phyloP scores from a whole-genome alignment of 2,888 invertebrate species.

The Cyrtodaria siliqua region DNA sequence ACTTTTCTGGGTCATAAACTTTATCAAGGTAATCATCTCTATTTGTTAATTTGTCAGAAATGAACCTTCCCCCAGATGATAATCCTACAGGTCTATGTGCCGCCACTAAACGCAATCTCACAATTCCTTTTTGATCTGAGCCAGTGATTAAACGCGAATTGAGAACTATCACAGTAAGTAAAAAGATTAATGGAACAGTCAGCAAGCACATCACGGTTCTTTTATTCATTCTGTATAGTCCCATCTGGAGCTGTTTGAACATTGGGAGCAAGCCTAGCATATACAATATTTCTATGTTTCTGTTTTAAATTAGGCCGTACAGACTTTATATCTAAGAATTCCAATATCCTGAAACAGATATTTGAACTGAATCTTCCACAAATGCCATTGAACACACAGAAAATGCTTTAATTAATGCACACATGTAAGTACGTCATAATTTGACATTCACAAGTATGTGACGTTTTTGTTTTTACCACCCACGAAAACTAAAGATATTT shows the following conservation, averaged over 20 bases:
- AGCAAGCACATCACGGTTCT: constrained; percentile 10
- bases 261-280: too few relatives aligned
- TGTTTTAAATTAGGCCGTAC: too few relatives aligned
- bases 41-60: constrained; percentile 24
- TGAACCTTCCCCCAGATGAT: constrained; percentile 6
- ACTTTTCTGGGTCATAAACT: constrained; percentile 55
- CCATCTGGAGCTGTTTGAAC: constrained; percentile 4
- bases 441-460: too few relatives aligned
- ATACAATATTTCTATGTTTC: too few relatives aligned
- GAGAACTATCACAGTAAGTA: constrained; percentile 41
- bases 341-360: too few relatives aligned
- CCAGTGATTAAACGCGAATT: constrained; percentile 21
- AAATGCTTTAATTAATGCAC: too few relatives aligned
- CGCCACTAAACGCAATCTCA: constrained; percentile 2
- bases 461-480: too few relatives aligned
- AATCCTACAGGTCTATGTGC: constrained; percentile 5
- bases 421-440: too few relatives aligned
- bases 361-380: too few relatives aligned
- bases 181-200: constrained; percentile 38
- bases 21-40: constrained; percentile 37
- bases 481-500: too few relatives aligned
- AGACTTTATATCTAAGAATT: too few relatives aligned
- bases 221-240: constrained; percentile 19
- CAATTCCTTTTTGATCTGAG: not conserved
- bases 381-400: too few relatives aligned